phyloP scores from a whole-genome alignment of 2,888 invertebrate species.

The Lydus trimaculatus region DNA sequence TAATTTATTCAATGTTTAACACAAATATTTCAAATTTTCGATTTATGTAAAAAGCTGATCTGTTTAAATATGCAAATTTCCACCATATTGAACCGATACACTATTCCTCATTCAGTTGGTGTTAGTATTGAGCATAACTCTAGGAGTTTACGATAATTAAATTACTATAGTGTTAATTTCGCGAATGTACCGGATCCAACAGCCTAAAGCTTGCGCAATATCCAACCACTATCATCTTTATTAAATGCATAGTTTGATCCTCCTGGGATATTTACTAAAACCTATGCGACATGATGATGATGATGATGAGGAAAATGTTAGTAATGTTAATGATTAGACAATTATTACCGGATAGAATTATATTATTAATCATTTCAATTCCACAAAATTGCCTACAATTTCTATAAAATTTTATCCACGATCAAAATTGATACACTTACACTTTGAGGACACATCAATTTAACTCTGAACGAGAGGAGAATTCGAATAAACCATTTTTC shows the following conservation, averaged over 20 bases:
- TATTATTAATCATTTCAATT: no score
- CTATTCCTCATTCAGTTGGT: neutral
- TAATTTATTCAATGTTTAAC: neutral
- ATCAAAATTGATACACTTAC: neutral
- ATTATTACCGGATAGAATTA: neutral
- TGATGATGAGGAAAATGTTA: neutral
- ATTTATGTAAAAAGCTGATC: no score
- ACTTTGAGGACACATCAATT: neutral
- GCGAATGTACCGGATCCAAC: constrained; percentile 23
- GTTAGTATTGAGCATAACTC: constrained; percentile 17
- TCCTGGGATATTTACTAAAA: constrained; percentile 11
- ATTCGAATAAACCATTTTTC: neutral
- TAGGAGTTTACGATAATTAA: constrained; percentile 26
- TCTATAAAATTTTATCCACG: neutral
- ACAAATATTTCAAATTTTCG: neutral
- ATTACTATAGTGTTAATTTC: constrained; percentile 30
- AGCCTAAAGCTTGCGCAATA: constrained; percentile 28
- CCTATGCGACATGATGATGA: neutral
- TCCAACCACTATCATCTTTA: constrained; percentile 32
- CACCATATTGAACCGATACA: neutral
- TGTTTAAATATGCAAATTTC: no score
- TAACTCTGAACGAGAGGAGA: neutral
- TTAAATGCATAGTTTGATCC: constrained; percentile 30
- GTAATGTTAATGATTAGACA: neutral
- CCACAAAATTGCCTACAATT: no score